Base-by-base conservation (phyloP, 92 coral and sea anemone genomes). In the Virgularia gustaviana region DNA sequence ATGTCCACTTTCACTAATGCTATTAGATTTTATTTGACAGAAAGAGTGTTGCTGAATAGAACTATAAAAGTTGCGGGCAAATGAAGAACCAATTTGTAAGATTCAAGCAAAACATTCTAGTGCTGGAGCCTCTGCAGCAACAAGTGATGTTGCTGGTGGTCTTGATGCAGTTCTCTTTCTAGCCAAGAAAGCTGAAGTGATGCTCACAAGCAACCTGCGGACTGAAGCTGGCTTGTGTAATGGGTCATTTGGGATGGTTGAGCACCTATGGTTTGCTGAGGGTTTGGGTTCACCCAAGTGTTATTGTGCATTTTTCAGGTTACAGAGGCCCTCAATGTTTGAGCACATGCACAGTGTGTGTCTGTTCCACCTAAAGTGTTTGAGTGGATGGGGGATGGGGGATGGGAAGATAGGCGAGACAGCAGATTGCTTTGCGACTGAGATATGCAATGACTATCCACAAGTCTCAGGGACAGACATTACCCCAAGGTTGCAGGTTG, bases 151-250 rank as follows among this genome's bases (percentile, higher is more conserved):
- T 20, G 71, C 54, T 20, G 54, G 71, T 3, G 71, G 71, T 3
- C 43, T 64, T 23, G 53, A 64, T 1, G 34, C 71, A 36, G 71
- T 64, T 1, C 35, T 64, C n/a, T 64, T 64, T 20, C 29, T 64
- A 16, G 22, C 30, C 0, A 30, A 33, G 6, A 49, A 19, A 23
- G 78, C 78, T 12, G 68, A 39, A 19, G 67, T 72, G 4, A 55
- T 54, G 57, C 56, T 55, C 6, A 72, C 68, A 6, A 19, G 36
- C 10, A 57, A 72, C 55, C 56, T 72, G 1, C 57, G 67, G 67
- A 28, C 49, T 31, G 79, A 73, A 41, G 79, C 43, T 38, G 79
- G 79, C 49, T 28, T 73, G 2, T 73, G 79, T 43, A 73, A 73
- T 57, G 79, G 79, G 3, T 42, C 38, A 23, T 44, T 29, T 42